phyloP scores from a whole-genome alignment of 2,888 invertebrate species.

The Nomada flava region DNA sequence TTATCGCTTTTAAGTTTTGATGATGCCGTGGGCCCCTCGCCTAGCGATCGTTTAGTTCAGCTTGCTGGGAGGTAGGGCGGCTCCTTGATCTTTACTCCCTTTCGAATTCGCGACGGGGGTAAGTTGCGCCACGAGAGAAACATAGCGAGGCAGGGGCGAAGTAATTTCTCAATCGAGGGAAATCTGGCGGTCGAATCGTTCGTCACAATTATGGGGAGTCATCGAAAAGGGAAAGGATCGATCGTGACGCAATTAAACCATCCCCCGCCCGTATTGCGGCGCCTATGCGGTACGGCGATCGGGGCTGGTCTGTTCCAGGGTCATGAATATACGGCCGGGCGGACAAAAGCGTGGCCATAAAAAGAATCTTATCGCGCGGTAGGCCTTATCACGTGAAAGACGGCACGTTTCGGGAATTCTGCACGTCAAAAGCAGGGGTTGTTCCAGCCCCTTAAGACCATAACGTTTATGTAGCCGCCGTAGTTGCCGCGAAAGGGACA shows the following conservation, averaged over 20 bases:
- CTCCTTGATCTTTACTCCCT: not conserved
- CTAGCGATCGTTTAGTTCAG: not conserved
- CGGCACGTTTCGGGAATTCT: constrained; percentile 69
- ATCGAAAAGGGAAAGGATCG: constrained; percentile 7
- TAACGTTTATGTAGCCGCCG: constrained; percentile 68
- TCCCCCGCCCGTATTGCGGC: not conserved
- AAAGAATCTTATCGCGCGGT: constrained; percentile 68
- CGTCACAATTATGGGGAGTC: constrained; percentile 15
- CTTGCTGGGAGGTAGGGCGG: not conserved
- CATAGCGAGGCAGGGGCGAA: too few species aligned
- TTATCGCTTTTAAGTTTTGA: constrained; percentile 43
- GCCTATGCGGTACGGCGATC: not conserved
- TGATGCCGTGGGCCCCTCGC: constrained; percentile 2
- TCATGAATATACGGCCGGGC: constrained; percentile 53
- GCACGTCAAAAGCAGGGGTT: constrained; percentile 50
- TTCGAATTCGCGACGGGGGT: not conserved
- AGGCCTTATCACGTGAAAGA: constrained; percentile 70
- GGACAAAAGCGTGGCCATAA: constrained; percentile 61
- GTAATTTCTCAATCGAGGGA: not conserved
- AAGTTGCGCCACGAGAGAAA: not conserved
- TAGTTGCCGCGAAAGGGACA: constrained; percentile 50
- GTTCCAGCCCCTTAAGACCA: constrained; percentile 67
- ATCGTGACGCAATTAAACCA: constrained; percentile 48
- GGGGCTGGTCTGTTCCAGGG: constrained; percentile 60
- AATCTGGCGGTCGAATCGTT: not conserved